Conservation (phyloP, 30 jellyfish, hydroid and myxozoan species). For the Hydractinia symbiolongicarpus region DNA sequence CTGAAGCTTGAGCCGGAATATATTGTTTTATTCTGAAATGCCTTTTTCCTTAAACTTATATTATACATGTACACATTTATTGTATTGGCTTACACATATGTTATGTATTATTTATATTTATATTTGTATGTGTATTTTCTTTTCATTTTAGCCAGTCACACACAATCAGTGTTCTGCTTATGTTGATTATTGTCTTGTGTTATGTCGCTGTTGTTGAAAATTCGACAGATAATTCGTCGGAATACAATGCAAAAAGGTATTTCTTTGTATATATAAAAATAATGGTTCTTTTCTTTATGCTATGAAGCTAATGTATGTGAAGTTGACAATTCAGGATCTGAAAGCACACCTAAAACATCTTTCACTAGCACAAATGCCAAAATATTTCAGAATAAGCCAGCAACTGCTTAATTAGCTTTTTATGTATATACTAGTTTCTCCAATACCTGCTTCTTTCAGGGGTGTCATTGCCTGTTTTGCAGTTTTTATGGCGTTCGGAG, state of each 20-base stretch:
- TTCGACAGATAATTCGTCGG: conserved; percentile 30
- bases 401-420: too few relatives aligned
- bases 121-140: not conserved
- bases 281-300: not conserved
- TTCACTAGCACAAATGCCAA: too few relatives aligned
- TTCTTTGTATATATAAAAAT: conserved; percentile 1
- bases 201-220: conserved; percentile 57
- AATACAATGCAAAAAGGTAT: conserved; percentile 73
- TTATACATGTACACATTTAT: too few relatives aligned
- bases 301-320: not conserved
- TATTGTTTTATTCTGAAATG: too few relatives aligned
- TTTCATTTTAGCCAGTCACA: conserved; percentile 58
- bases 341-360: too few relatives aligned
- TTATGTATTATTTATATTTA: too few relatives aligned
- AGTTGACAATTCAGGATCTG: too few relatives aligned
- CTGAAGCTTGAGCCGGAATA: too few relatives aligned
- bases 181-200: conserved; percentile 39
- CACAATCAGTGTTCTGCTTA: conserved; percentile 59
- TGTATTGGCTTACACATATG: too few relatives aligned
- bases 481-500: conserved; percentile 80
- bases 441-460: conserved; percentile 21
- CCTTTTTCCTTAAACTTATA: too few relatives aligned
- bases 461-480: conserved; percentile 66
- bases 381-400: too few relatives aligned
- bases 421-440: too few relatives aligned